These are phyloP conservation scores for Acronicta psi DNA, from an alignment of 2,888 invertebrate genomes.

Conservation along the genomic window DNA sequence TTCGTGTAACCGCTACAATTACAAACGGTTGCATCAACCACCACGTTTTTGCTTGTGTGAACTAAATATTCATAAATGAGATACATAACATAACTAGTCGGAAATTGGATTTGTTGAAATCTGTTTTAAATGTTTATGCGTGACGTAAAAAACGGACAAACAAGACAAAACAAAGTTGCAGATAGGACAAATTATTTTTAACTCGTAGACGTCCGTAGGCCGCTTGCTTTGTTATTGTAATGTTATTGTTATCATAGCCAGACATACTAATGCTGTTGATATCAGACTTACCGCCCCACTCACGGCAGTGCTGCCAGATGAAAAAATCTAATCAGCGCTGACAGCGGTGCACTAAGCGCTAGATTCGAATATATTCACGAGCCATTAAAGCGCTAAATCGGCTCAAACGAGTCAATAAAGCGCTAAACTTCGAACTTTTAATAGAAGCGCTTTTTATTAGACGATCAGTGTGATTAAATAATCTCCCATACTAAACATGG, in stretches of 20 bases:
- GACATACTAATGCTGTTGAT: not conserved
- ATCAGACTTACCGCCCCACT: not conserved
- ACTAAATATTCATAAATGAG: not conserved
- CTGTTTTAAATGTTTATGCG: slow-evolving; percentile 4
- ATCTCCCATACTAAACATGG: too few species aligned
- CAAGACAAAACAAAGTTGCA: slow-evolving; percentile 8
- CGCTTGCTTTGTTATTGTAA: slow-evolving; percentile 1
- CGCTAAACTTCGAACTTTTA: too few species aligned
- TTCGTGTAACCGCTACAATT: not conserved
- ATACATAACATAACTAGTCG: not conserved
- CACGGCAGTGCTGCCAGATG: too few species aligned
- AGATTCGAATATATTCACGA: too few species aligned
- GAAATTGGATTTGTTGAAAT: not conserved
- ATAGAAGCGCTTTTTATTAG: too few species aligned
- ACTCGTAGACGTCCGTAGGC: not conserved
- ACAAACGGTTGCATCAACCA: not conserved
- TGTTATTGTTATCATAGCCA: not conserved
- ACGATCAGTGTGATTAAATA: too few species aligned
- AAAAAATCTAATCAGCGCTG: too few species aligned
- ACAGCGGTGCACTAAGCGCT: too few species aligned
- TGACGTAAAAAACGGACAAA: slow-evolving; percentile 32
- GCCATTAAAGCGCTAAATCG: too few species aligned
- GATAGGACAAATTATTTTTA: slow-evolving; percentile 16
- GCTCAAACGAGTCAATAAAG: too few species aligned
- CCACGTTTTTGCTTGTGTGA: not conserved